Conservation (phyloP, 2,888 invertebrate species). For the Dioctria linearis region DNA sequence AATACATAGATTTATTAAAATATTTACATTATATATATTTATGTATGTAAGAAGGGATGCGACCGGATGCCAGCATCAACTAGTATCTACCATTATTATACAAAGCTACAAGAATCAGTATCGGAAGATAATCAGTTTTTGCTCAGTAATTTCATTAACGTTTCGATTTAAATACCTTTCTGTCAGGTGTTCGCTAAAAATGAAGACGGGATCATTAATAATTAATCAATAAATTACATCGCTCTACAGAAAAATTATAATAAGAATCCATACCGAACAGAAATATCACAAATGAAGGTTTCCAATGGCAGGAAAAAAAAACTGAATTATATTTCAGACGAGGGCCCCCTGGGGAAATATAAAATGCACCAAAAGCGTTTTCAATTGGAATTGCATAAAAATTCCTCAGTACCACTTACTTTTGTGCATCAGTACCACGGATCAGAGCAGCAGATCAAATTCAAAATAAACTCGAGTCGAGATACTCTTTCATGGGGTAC, state of each 20-base stretch:
- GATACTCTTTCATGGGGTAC: not conserved
- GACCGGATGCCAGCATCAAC: too few species aligned
- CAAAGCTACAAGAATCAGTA: too few species aligned
- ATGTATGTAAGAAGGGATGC: too few species aligned
- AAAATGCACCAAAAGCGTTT: slow-evolving; percentile 25
- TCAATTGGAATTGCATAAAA: slow-evolving; percentile 16
- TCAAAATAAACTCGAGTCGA: not conserved
- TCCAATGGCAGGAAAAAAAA: not conserved
- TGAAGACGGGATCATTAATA: not conserved
- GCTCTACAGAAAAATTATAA: not conserved
- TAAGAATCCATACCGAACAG: not conserved
- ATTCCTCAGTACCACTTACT: slow-evolving; percentile 42
- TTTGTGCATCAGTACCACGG: not conserved
- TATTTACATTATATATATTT: too few species aligned
- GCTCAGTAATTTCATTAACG: too few species aligned
- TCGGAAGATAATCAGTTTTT: too few species aligned
- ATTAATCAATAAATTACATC: slow-evolving; percentile 1
- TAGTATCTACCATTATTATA: too few species aligned
- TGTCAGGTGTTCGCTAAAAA: too few species aligned
- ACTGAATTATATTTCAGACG: slow-evolving; percentile 28
- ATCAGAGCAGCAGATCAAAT: not conserved
- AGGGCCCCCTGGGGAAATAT: slow-evolving; percentile 35
- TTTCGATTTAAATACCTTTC: too few species aligned
- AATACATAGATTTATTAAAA: too few species aligned
- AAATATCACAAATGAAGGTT: too few species aligned